Evolutionary conservation across 2,113 vertebrate genomes (phyloP), one percentile per base, ranked within the genome.

Genomic region (Leucoraja erinaceus): DNA sequence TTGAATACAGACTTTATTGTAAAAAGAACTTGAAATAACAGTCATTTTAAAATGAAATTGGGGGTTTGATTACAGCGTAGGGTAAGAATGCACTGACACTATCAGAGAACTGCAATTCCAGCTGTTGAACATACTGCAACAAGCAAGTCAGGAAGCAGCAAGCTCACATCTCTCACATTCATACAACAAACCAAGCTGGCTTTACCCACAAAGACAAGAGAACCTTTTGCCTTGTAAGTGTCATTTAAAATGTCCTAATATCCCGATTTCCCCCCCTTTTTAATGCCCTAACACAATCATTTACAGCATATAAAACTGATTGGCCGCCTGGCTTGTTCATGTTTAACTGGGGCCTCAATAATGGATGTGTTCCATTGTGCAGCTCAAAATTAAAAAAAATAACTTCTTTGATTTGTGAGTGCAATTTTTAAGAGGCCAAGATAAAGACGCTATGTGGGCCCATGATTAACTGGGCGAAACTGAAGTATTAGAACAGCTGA

Each of bases 71-170:
- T 72, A 68, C 88, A 91, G 28, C 47, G 66, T 66, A 25, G 7
- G 20, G 33, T 47, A 91, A 88, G 59, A 88, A 88, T 88, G 83
- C 18, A 91, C 88, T 54, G 66, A 91, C 63, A 91, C 68, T 91
- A 91, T 72, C 66, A 91, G 16, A 28, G n/a, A 91, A 12, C 66
- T 70, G 10, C 33, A 72, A 25, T 18, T 25, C 88, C 88, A 91
- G 66, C 88, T 91, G 88, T 25, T 72, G 33, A 33, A 33, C 88
- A 91, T 72, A 70, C 88, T 18, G 33, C 20, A 54, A 54, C 66
- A 47, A 91, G 66, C 18, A 25, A 72, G 33, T 91, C 88, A 91
- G 88, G 66, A 91, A 47, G 88, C 33, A 6, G 88, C 38, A 47
- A 47, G 33, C 33, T 91, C 18, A 91, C 31, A 88, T 25, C 61